Conservation (phyloP, 2,797 vertebrate genomes). For the Sebastes minor region DNA sequence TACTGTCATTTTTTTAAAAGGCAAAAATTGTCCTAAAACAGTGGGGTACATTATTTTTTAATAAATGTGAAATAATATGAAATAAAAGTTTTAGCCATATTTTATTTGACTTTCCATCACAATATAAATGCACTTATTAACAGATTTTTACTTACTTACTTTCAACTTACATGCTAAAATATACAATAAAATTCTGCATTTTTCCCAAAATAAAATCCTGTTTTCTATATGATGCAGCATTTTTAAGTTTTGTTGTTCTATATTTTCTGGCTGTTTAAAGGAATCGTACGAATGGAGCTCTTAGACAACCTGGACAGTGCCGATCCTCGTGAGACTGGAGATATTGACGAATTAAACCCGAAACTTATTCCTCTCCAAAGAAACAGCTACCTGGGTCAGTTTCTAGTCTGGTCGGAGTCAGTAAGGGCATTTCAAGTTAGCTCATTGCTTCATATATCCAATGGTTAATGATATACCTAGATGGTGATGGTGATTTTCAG, state of each 20-base stretch:
- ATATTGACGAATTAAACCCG: constrained; percentile 79
- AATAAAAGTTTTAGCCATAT: too few species aligned
- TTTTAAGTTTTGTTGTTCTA: neutral
- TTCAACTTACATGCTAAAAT: neutral
- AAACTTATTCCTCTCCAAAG: constrained; percentile 87
- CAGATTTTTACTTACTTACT: too few species aligned
- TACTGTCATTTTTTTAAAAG: neutral
- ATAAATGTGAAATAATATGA: too few species aligned
- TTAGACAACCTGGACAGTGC: constrained; percentile 83
- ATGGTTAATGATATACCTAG: neutral
- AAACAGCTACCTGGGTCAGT: constrained; percentile 94
- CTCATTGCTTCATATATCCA: neutral
- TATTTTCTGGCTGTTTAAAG: constrained; percentile 63
- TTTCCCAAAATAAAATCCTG: neutral
- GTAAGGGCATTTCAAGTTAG: neutral
- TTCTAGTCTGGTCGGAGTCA: neutral
- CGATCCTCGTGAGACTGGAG: constrained; percentile 89
- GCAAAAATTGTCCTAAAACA: too few species aligned
- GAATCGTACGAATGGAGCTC: constrained; percentile 88
- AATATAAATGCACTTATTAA: neutral
- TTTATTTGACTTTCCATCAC: neutral
- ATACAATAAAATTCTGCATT: neutral
- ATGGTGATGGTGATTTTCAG: neutral
- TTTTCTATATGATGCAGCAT: neutral
- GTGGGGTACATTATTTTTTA: too few species aligned